Evolutionary conservation across 2,797 vertebrate species (phyloP).

Genomic region (Hemitrygon akajei): DNA sequence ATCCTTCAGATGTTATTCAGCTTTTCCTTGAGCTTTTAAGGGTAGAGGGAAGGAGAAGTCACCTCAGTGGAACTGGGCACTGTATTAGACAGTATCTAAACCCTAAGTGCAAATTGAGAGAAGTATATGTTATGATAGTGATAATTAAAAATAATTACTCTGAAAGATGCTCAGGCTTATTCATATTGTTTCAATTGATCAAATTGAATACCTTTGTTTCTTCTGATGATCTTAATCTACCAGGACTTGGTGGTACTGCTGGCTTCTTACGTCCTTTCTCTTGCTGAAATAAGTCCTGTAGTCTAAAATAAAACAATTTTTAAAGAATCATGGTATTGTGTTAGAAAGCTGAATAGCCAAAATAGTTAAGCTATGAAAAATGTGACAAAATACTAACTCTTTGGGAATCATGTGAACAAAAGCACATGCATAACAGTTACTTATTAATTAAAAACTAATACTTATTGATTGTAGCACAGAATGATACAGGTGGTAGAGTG

Average conservation of each 20-base stretch:
- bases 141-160: not conserved
- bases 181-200: not conserved
- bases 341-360: not conserved
- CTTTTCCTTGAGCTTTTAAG: not conserved
- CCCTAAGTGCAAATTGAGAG: not conserved
- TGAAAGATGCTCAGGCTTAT: not conserved
- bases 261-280: conserved; percentile 92
- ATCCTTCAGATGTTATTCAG: not conserved
- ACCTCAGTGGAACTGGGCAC: not conserved
- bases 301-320: conserved; percentile 53
- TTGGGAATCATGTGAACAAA: not conserved
- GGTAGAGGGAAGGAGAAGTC: not conserved
- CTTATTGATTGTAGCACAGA: not conserved
- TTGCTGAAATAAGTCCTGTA: conserved; percentile 94
- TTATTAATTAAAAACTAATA: not conserved
- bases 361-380: not conserved
- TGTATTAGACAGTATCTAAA: not conserved
- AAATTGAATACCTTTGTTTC: conserved; percentile 76
- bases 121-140: not conserved
- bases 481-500: too few species aligned
- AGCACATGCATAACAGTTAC: not conserved
- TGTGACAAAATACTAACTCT: not conserved
- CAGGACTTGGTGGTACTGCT: conserved; percentile 91
- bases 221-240: conserved; percentile 82
- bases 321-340: not conserved